Base-by-base conservation (phyloP, 2,888 invertebrate genomes). In the Drosophila demipolita region DNA sequence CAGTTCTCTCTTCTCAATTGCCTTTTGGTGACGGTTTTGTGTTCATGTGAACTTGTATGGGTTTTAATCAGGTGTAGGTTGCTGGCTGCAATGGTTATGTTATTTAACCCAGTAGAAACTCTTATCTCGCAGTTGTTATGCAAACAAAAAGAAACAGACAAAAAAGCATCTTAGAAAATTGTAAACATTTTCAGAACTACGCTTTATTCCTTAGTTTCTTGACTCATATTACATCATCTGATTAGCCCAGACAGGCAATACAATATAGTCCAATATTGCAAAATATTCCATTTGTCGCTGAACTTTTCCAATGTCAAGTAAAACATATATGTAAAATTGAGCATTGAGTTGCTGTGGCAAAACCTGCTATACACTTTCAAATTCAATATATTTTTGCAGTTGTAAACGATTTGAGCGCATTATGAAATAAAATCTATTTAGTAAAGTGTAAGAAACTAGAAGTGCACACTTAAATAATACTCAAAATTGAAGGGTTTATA, bases 91-190 rank as follows among this genome's bases (percentile, higher is more conserved):
- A 17, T 15, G 32, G n/a, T 68, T 84, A 77, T 88, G 84, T 71
- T 79, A 66, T 71, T 84, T 79, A 84, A 86, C 89, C 64, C 54
- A 55, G 59, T 66, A 80, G 48, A 63, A 83, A 65, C 65, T 54
- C 74, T 74, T 79, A 80, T 88, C 86, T 74, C 2, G 15, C 45
- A 4, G 88, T 84, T 84, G 66, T 87, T 50, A 83, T 38, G 82
- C 86, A 57, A 62, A 57, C 59, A 60, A 26, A n/a, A 0, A 55
- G 4, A 36, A 45, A 33, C 36, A 60, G 45, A 55, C 6, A 15
- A 4, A 15, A 15, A 20, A 7, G 20, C 1, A 20, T 48, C 23
- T 52, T 58, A 32, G 17, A 32, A 42, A 35, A 45, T 66, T 40
- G 17, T 53, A 38, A 42, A n/a, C 3, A 42, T 57, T 52, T 54